Evolutionary conservation across 1,140 invertebrate genomes (phyloP), one percentile per base, ranked within the genome.

Genomic region (Zaprionus gabonicus): DNA sequence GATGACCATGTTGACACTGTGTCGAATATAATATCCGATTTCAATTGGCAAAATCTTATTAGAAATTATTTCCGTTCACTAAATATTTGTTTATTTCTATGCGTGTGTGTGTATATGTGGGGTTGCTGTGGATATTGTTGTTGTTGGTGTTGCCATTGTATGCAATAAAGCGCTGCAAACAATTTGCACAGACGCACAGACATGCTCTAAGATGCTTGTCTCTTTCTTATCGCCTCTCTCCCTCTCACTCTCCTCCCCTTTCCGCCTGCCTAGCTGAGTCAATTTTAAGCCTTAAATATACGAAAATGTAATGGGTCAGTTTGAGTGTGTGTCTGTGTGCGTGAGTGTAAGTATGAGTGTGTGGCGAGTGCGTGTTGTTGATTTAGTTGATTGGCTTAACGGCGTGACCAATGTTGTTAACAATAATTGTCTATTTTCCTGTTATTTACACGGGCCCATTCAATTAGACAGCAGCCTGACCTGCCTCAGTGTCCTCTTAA

Each of bases 31-130:
- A 82, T 87, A 83, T 87, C 77, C 80, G 69, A 73, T 87, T 86
- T 75, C 81, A 88, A 81, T 88, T 80, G 81, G 71, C 77, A 72
- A 87, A 84, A 87, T 83, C 83, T 82, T 88, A 87, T 87, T 87
- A 87, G 84, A 87, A 87, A 87, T 87, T 87, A 88, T 83, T 88
- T 88, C 68, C 62, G 65, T 81, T 83, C 63, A 72, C 71, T 78
- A 88, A 88, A 84, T 87, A 84, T 84, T 88, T 81, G 78, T 56
- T 83, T 66, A 62, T 44, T 60, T 55, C 55, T 13, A 34, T 64
- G 59, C 44, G 51, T 58, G 9, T 28, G 23, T 49, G 44, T 64
- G 72, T 55, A 31, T 58, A 38, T 58, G 3, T 28, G 23, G 36
- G 28, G 13, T 56, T 81, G 64, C 68, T 64, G 17, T 49, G 57